Percentiles rank a stretch among this genome's conserved stretches.
Conservation (phyloP, 1,140 invertebrate species). For the Euglossa dilemma region DNA sequence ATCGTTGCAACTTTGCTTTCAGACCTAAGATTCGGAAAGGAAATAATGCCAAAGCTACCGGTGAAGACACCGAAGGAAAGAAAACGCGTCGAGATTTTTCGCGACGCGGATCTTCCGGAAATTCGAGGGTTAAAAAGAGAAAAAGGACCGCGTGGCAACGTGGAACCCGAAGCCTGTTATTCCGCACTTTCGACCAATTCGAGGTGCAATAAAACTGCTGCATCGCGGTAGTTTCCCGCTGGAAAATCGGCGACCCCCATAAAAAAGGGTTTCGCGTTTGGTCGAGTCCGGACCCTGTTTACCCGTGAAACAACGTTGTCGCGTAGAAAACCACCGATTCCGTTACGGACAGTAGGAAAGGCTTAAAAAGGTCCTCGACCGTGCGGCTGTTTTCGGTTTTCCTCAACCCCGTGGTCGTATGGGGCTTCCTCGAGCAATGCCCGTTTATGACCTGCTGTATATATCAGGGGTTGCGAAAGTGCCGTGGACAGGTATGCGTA, state of each 20-base stretch:
- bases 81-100: not conserved
- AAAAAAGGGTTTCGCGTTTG: constrained; percentile 51
- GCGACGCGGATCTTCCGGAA: constrained; percentile 10
- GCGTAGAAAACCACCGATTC: constrained; percentile 69
- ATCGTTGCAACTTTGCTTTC: no score
- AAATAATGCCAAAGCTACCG: not conserved
- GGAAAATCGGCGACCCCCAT: constrained; percentile 25
- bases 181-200: constrained; percentile 1
- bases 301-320: not conserved
- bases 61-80: not conserved
- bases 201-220: constrained; percentile 47
- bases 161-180: constrained; percentile 7
- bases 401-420: no score
- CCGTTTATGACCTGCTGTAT: no score
- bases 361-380: constrained; percentile 50
- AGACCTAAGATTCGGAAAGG: no score
- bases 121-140: not conserved
- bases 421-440: no score
- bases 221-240: constrained; percentile 45
- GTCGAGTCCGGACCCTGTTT: not conserved
- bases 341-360: constrained; percentile 72
- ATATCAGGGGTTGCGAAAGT: no score
- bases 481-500: no score
- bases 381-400: not conserved
- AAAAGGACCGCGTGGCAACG: not conserved